These are phyloP conservation scores for Sialia sialis DNA, from an alignment of 2,113 vertebrate genomes.

Conservation along the genomic window DNA sequence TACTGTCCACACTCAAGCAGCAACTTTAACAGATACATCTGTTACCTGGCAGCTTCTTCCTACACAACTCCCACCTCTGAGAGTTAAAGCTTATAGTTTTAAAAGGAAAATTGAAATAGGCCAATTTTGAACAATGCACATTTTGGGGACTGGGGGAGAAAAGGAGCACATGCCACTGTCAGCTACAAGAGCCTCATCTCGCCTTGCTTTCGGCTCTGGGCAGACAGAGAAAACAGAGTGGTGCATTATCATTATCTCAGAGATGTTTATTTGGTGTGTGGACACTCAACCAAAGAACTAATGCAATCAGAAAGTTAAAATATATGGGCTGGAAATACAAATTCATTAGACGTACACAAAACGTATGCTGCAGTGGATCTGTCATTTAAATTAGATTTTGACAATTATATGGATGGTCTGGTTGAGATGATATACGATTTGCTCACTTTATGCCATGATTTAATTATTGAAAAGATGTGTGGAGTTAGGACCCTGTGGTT, in stretches of 20 bases:
- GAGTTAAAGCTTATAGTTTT: slow-evolving; percentile 54
- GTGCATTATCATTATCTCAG: slow-evolving; percentile 34
- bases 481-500: neutral
- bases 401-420: slow-evolving; percentile 67
- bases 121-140: slow-evolving; percentile 33
- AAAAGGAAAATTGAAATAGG: slow-evolving; percentile 63
- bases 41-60: slow-evolving; percentile 56
- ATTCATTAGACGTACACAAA: slow-evolving; percentile 63
- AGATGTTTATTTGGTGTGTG: slow-evolving; percentile 54
- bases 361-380: slow-evolving; percentile 20
- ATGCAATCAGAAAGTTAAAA: slow-evolving; percentile 59
- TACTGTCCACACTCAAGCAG: slow-evolving; percentile 65
- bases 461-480: slow-evolving; percentile 34
- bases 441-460: slow-evolving; percentile 36
- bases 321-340: slow-evolving; percentile 58
- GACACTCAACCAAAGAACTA: slow-evolving; percentile 30
- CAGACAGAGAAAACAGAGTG: neutral
- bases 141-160: neutral
- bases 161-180: neutral
- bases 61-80: slow-evolving; percentile 44
- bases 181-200: neutral
- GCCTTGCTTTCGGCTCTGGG: neutral
- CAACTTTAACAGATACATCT: slow-evolving; percentile 55
- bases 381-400: slow-evolving; percentile 52
- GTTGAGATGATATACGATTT: slow-evolving; percentile 62